phyloP scores from a whole-genome alignment of 2,113 vertebrate species.

The Bufo gargarizans region DNA sequence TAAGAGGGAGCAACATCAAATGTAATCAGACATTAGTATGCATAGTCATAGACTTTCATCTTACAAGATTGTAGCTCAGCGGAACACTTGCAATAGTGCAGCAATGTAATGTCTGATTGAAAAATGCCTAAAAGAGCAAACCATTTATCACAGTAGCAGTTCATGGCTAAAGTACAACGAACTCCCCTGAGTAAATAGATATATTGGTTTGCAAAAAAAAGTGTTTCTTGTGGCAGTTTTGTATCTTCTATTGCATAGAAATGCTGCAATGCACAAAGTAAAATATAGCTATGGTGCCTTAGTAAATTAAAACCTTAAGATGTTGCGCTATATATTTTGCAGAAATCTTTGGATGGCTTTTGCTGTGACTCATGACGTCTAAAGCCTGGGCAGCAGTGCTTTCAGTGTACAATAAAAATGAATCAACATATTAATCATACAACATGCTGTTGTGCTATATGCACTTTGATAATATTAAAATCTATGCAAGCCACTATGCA shows the following conservation, averaged over 20 bases:
- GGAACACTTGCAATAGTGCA: constrained; percentile 59
- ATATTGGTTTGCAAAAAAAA: constrained; percentile 55
- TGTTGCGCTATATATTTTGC: constrained; percentile 26
- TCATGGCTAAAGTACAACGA: constrained; percentile 59
- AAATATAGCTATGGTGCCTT: constrained; percentile 27
- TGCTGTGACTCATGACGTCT: constrained; percentile 21
- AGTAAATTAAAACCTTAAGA: constrained; percentile 46
- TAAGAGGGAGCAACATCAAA: constrained; percentile 57
- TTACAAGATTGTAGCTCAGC: constrained; percentile 60
- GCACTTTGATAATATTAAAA: constrained; percentile 12
- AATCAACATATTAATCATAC: constrained; percentile 25
- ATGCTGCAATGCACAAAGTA: constrained; percentile 44
- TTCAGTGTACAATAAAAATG: constrained; percentile 30
- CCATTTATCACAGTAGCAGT: constrained; percentile 60
- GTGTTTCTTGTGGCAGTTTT: constrained; percentile 52
- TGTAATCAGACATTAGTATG: constrained; percentile 60
- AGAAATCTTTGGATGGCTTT: constrained; percentile 38
- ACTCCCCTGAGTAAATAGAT: constrained; percentile 59
- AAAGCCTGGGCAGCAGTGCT: not conserved
- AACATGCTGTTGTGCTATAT: not conserved
- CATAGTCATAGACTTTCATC: constrained; percentile 60
- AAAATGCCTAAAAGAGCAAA: constrained; percentile 60
- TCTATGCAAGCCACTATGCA: not conserved
- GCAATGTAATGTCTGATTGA: constrained; percentile 60
- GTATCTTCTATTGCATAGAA: constrained; percentile 53